A percentile compares a stretch with the other conserved stretches of the same genome.
Conservation (phyloP, 2,113 vertebrate genomes). For the Psittacula cyanocephala region DNA sequence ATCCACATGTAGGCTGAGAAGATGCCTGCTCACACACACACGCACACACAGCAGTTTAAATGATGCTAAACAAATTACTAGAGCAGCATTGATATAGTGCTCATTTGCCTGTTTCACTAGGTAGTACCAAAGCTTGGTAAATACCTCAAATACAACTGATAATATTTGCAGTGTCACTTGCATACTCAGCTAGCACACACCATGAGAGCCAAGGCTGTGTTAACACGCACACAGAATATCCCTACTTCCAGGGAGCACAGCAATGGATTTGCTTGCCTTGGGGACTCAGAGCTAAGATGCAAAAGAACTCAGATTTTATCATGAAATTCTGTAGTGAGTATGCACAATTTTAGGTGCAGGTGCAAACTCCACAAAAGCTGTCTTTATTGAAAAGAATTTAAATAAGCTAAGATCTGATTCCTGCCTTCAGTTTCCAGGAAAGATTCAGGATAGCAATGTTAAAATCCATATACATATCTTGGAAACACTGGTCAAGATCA, state of each 20-base stretch:
- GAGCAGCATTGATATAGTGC: not conserved
- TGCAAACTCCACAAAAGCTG: not conserved
- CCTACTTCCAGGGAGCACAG: not conserved
- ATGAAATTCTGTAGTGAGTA: not conserved
- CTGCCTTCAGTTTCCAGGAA: not conserved
- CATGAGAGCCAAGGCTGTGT: not conserved
- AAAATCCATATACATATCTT: not conserved
- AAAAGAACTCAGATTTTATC: not conserved
- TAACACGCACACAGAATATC: not conserved
- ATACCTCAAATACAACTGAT: not conserved
- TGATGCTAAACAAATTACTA: not conserved
- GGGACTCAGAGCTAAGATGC: not conserved
- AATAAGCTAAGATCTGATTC: not conserved
- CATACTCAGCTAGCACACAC: not conserved
- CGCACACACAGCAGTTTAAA: conserved; percentile 38
- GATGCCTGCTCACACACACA: conserved; percentile 92
- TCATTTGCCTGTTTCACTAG: not conserved
- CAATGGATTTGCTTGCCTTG: not conserved
- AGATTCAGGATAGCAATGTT: not conserved
- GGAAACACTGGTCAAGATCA: not conserved
- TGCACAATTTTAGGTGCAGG: not conserved
- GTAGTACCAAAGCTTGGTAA: not conserved
- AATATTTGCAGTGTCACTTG: not conserved
- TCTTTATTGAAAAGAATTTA: not conserved
- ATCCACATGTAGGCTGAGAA: conserved; percentile 96